Base-by-base conservation (phyloP, 2,113 vertebrate species). In the Cephalopholis sonnerati region DNA sequence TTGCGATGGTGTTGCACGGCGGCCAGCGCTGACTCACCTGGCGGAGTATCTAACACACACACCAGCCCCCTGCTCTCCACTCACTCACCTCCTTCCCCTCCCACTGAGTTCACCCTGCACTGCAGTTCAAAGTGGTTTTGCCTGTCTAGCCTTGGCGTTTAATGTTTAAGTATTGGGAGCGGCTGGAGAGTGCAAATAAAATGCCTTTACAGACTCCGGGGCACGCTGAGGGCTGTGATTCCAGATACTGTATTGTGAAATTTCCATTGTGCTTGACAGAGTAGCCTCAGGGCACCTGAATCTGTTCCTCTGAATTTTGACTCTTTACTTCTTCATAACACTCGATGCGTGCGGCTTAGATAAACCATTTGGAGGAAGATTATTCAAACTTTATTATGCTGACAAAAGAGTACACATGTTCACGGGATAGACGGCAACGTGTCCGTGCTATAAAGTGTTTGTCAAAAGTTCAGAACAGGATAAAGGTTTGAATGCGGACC, bases 91-190 rank as follows among this genome's bases (percentile, higher is more conserved):
- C 85, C 81, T 88, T 89, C 89, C 87, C 89, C 90, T 89, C 88
- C 88, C 89, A 79, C 81, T 48, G 82, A 83, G 90, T 92, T 94
- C 90, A 93, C 87, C 91, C 92, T 89, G 85, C 89, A 81, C 88
- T 86, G 79, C 87, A 92, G 93, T 94, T 94, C 92, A 93, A 94
- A 94, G 94, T 87, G 86, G 89, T 91, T 93, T 91, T 91, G 90
- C 89, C 95, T 94, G 93, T 95, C 94, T 95, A 87, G 93, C 93
- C 95, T 94, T 87, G 90, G 89, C 91, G 94, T 93, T 94, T 94
- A 93, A 93, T 96, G 95, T 96, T 96, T 95, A 95, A 95, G 93
- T 95, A 95, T 92, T 95, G 95, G 95, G 95, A 95, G 95, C 92
- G 95, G 95, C 93, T 85, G 83, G 82, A 89, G 89, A 92, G 94